Evolutionary conservation across 2,888 invertebrate species (phyloP), one percentile per base, ranked within the genome.

Genomic region (Drosophila monieri): DNA sequence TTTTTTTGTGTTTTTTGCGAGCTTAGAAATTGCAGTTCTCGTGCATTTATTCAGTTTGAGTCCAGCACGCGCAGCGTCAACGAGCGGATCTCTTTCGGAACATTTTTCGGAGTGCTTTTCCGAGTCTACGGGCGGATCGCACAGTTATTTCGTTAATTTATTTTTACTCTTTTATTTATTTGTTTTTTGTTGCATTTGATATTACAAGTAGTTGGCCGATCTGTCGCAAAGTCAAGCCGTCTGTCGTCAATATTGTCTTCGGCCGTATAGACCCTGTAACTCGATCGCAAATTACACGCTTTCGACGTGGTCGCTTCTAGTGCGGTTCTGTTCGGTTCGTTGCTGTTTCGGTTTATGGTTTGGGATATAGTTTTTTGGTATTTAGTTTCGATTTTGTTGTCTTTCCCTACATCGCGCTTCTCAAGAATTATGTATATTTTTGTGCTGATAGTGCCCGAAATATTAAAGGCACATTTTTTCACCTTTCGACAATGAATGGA

Each of bases 1-100:
- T 27, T 48, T 47, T 57, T 25, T 43, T 18, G 41, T 58, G 6
- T 37, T 3, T 67, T 61, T 57, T 14, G 64, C 69, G 74, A 73
- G 89, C 89, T 89, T 86, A 80, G 88, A 85, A 86, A 79, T 73
- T 76, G 78, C 78, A 78, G 43, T 87, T 74, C 74, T 80, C 87
- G 70, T 54, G 61, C 74, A 59, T 49, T 53, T 60, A 43, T 86
- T 85, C 79, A 85, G 88, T 88, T 85, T 76, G 70, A 74, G 76
- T 77, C 77, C 77, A 78, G 77, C 78, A 78, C 76, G 85, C 85
- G 86, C 85, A 68, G 66, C 80, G 81, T 49, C 72, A 81, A 73
- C 76, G 76, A 78, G 83, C 68, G 72, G 52, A 52, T 65, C 62
- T 64, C 52, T 62, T 35, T 70, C 46, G 49, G 41, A 41, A 58